A percentile compares a stretch with the other conserved stretches of the same genome.
phyloP scores from a whole-genome alignment of 37 sponge, comb jelly and placozoan species.

The Cladorhizidae sp. region DNA sequence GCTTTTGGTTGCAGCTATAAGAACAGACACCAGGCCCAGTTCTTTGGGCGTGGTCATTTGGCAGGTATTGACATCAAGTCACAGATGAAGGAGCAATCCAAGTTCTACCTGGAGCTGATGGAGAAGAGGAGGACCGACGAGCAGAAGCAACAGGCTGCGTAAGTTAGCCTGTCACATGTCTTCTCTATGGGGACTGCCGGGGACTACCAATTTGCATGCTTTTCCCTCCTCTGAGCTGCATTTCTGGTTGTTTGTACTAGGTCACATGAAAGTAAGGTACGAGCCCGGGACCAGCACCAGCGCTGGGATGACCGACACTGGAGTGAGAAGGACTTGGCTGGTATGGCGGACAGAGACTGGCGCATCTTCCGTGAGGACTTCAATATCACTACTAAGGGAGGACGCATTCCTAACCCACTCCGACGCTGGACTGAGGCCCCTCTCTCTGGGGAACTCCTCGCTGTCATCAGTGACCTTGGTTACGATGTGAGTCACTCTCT shows the following conservation, averaged over 20 bases:
- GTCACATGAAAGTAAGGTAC: slow-evolving; percentile 36
- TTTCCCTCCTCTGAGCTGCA: neutral
- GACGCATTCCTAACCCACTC: slow-evolving; percentile 83
- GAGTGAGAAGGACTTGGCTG: slow-evolving; percentile 82
- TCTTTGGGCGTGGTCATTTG: slow-evolving; percentile 94
- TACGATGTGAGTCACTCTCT: slow-evolving; percentile 57
- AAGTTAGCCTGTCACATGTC: slow-evolving; percentile 5
- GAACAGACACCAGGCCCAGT: slow-evolving; percentile 87
- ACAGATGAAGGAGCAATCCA: slow-evolving; percentile 92
- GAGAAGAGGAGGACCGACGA: slow-evolving; percentile 89
- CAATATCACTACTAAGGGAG: slow-evolving; percentile 95
- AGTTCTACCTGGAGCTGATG: slow-evolving; percentile 90
- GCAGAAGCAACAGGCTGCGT: slow-evolving; percentile 83
- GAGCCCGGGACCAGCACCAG: slow-evolving; percentile 65
- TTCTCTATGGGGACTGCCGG: neutral
- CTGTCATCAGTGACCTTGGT: slow-evolving; percentile 78
- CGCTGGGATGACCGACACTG: slow-evolving; percentile 92
- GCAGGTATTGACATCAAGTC: slow-evolving; percentile 95
- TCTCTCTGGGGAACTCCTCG: slow-evolving; percentile 66
- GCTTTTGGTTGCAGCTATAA: slow-evolving; percentile 78
- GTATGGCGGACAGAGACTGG: slow-evolving; percentile 98
- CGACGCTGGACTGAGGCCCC: slow-evolving; percentile 87
- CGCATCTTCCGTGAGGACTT: slow-evolving; percentile 96
- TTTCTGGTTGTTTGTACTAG: slow-evolving; percentile 27
- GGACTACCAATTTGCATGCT: neutral